Conservation (phyloP, 2,888 invertebrate genomes). For the Phalangium opilio region DNA sequence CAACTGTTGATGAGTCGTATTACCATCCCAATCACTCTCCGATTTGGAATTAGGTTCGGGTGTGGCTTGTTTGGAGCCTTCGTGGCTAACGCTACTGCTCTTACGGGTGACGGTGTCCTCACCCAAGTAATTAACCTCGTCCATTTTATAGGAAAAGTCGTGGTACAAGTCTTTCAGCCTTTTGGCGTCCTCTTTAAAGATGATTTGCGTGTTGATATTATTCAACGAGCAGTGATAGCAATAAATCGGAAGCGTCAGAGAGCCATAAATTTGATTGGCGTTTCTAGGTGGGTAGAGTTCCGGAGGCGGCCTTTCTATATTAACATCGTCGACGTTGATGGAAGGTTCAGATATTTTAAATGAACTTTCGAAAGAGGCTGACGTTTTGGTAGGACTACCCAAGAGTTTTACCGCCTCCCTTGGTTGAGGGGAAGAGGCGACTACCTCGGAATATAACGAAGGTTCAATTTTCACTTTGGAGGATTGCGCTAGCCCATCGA, state of each 20-base stretch:
- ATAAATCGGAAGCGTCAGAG: slow-evolving; percentile 42
- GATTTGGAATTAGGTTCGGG: slow-evolving; percentile 34
- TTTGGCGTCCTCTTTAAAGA: slow-evolving; percentile 25
- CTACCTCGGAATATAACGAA: background rate
- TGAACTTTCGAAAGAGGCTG: background rate
- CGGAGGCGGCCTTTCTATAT: too few relatives aligned
- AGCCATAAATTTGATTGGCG: slow-evolving; percentile 22
- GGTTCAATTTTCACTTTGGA: too few relatives aligned
- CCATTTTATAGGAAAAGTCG: slow-evolving; percentile 26
- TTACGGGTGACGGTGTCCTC: slow-evolving; percentile 14
- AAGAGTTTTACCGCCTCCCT: background rate
- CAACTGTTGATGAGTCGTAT: slow-evolving; percentile 33
- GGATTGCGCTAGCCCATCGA: background rate
- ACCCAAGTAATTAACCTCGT: slow-evolving; percentile 10
- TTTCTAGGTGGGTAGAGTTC: too few relatives aligned
- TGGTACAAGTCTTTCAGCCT: slow-evolving; percentile 26
- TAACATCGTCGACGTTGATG: too few relatives aligned
- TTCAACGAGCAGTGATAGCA: slow-evolving; percentile 50
- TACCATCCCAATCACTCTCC: slow-evolving; percentile 31
- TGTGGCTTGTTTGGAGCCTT: slow-evolving; percentile 27
- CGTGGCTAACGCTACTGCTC: slow-evolving; percentile 9
- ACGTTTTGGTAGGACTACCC: background rate
- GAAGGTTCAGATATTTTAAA: too few relatives aligned
- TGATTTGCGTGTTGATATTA: slow-evolving; percentile 36
- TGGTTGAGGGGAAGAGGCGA: background rate